Percentiles rank a stretch among this genome's conserved stretches.
Evolutionary conservation across 2,113 vertebrate genomes (phyloP).

Genomic region (Isurus oxyrinchus): DNA sequence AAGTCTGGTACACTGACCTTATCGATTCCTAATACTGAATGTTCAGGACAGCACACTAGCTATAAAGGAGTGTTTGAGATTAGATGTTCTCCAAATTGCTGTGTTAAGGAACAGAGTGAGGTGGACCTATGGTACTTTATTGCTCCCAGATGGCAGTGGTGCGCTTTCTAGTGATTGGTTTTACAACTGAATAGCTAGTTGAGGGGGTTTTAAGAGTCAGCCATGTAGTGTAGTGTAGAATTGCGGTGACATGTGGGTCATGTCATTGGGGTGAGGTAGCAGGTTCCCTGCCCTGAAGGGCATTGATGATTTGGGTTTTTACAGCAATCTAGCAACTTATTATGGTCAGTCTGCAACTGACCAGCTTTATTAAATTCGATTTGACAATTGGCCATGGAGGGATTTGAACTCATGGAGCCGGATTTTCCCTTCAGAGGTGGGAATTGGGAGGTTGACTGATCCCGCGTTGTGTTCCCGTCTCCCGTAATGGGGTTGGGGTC

Average conservation of each 20-base stretch:
- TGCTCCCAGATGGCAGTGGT: neutral
- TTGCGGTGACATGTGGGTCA: neutral
- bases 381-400: neutral
- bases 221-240: neutral
- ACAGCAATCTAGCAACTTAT: neutral
- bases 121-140: neutral
- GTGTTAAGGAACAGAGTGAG: neutral
- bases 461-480: too few relatives aligned
- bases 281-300: neutral
- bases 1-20: conserved; percentile 69
- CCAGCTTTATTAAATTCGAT: neutral
- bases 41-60: neutral
- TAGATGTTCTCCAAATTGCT: neutral
- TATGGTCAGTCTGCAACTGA: neutral
- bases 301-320: neutral
- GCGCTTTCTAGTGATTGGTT: neutral
- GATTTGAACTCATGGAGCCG: neutral
- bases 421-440: neutral
- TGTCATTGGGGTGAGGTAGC: neutral
- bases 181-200: neutral
- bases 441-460: neutral
- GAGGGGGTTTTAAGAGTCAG: neutral
- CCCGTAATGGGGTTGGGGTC: too few relatives aligned
- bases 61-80: neutral
- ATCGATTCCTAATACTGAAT: neutral